These are phyloP conservation scores for Gonioctena quinquepunctata DNA, from an alignment of 1,140 invertebrate species.

Conservation along the genomic window DNA sequence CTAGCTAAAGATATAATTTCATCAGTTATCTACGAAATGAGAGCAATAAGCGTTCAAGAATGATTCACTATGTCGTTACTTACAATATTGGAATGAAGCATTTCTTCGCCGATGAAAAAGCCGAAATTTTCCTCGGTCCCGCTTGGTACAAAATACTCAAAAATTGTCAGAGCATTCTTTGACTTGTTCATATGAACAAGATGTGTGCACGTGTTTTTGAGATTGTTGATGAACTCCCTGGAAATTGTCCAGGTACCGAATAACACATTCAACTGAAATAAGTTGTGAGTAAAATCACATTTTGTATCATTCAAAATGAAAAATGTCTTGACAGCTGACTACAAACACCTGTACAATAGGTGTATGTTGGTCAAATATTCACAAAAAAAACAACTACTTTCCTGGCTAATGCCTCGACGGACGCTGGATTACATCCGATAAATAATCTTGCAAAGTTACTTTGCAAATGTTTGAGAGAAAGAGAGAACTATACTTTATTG, in stretches of 20 bases:
- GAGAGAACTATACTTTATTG: no score
- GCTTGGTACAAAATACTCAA: slow-evolving; percentile 29
- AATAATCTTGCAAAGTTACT: no score
- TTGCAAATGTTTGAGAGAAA: no score
- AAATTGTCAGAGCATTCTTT: slow-evolving; percentile 37
- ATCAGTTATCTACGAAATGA: slow-evolving; percentile 33
- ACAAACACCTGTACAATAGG: no score
- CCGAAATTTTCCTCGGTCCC: slow-evolving; percentile 26
- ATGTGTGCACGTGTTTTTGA: slow-evolving; percentile 41
- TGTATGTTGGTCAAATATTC: no score
- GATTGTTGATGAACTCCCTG: slow-evolving; percentile 22
- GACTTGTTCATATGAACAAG: slow-evolving; percentile 38
- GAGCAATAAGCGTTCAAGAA: background rate
- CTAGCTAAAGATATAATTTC: slow-evolving; percentile 37
- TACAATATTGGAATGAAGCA: slow-evolving; percentile 37
- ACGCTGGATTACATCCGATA: no score
- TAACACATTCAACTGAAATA: slow-evolving; percentile 21
- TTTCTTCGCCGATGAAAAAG: slow-evolving; percentile 36
- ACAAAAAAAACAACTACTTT: no score
- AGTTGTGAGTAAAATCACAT: no score
- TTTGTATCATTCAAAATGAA: no score
- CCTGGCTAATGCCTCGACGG: no score
- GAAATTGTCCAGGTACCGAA: slow-evolving; percentile 21
- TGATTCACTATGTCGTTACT: slow-evolving; percentile 10
- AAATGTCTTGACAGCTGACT: no score